Evolutionary conservation across 2,797 vertebrate genomes (phyloP).

Genomic region (Denticeps clupeoides): DNA sequence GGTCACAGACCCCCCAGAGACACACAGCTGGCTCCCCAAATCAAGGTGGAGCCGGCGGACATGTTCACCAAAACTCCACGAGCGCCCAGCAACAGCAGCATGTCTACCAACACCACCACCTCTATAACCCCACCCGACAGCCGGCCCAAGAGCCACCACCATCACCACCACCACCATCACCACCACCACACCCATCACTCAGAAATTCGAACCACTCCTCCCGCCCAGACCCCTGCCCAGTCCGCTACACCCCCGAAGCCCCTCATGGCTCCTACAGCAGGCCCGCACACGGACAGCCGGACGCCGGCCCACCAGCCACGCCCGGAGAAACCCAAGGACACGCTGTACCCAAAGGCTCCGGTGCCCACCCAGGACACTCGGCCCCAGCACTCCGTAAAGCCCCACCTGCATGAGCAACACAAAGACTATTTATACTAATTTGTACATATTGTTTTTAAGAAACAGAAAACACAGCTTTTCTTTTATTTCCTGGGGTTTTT

Average conservation of each 20-base stretch:
- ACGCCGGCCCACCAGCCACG: slow-evolving; percentile 44
- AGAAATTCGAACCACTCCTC: background rate
- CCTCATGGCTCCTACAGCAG: slow-evolving; percentile 1
- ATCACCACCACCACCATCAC: slow-evolving; percentile 18
- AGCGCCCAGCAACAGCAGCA: slow-evolving; percentile 32
- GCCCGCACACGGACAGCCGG: slow-evolving; percentile 27
- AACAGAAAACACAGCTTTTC: slow-evolving; percentile 53
- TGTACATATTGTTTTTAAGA: slow-evolving; percentile 70
- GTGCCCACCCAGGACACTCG: slow-evolving; percentile 53
- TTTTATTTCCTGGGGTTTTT: slow-evolving; percentile 44
- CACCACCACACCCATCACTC: slow-evolving; percentile 3
- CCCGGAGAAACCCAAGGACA: slow-evolving; percentile 57
- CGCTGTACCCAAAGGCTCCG: slow-evolving; percentile 45
- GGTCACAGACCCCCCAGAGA: slow-evolving; percentile 49
- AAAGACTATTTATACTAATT: slow-evolving; percentile 77
- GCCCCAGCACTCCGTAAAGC: slow-evolving; percentile 40
- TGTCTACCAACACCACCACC: slow-evolving; percentile 38
- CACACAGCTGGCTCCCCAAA: slow-evolving; percentile 41
- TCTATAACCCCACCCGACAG: too few relatives aligned
- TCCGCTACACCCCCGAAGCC: too few relatives aligned
- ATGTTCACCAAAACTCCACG: slow-evolving; percentile 37
- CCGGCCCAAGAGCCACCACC: slow-evolving; percentile 46
- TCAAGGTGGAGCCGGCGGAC: slow-evolving; percentile 55
- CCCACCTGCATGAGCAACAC: slow-evolving; percentile 68
- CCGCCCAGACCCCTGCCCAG: too few relatives aligned